These are phyloP conservation scores for Caerostris extrusa DNA, from an alignment of 1,140 invertebrate genomes.

Conservation along the genomic window DNA sequence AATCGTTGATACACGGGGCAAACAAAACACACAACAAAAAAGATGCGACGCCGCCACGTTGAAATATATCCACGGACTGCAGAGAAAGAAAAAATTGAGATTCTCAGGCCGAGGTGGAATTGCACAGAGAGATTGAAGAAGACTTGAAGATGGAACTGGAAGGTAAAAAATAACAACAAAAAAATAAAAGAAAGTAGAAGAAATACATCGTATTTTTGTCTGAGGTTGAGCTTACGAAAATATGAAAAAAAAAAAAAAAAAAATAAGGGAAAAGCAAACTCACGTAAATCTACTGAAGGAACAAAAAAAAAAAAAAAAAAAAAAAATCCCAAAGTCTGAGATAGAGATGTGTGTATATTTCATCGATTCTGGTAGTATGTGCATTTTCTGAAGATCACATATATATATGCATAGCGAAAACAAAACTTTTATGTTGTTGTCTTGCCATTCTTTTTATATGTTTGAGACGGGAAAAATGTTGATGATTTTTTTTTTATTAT, in stretches of 20 bases:
- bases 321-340: not conserved
- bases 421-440: slow-evolving; percentile 27
- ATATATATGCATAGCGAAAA: slow-evolving; percentile 47
- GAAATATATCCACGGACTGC: slow-evolving; percentile 21
- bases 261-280: slow-evolving; percentile 40
- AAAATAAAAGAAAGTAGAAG: not conserved
- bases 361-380: slow-evolving; percentile 46
- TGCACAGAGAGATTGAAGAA: slow-evolving; percentile 67
- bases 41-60: not conserved
- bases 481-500: too few species aligned
- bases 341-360: slow-evolving; percentile 46
- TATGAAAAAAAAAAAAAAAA: not conserved
- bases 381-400: slow-evolving; percentile 29
- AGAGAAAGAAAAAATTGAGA: slow-evolving; percentile 32
- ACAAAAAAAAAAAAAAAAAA: too few species aligned
- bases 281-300: slow-evolving; percentile 49
- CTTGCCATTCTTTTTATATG: not conserved
- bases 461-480: not conserved
- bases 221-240: not conserved
- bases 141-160: not conserved
- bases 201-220: slow-evolving; percentile 55
- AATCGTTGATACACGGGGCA: slow-evolving; percentile 33
- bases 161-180: not conserved
- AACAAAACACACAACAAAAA: slow-evolving; percentile 26
- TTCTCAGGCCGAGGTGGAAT: slow-evolving; percentile 51